Evolutionary conservation across 2,888 invertebrate species (phyloP), one percentile per base, ranked within the genome.

Genomic region (Diarsia rubi): DNA sequence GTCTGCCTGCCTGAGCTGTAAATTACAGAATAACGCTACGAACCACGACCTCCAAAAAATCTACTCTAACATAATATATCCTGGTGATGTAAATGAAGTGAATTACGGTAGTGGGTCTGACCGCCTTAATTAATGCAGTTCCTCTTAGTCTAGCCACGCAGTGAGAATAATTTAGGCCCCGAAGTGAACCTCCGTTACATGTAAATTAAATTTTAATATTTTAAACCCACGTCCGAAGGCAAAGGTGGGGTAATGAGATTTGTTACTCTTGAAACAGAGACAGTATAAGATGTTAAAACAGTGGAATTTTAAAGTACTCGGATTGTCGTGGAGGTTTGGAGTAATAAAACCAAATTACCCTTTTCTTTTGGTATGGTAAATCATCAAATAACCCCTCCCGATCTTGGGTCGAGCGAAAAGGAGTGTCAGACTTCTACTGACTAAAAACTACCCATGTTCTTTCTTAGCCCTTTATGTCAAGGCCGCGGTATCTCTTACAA

Each of bases 151-250:
- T 87, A 88, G 86, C 87, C 89, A 89, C 85, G 87, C 87, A 85
- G 79, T 79, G 72, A 74, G 88, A 89, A 88, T 89, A 87, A 89
- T 88, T 88, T 85, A 87, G 81, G 75, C 64, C 24, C 75, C 57
- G 72, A 87, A 87, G 78, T 69, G 67, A 78, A 71, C 84, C 80
- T 31, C 78, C 81, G 86, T 81, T 80, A 84, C 81, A 82, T 83
- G 84, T 67, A 89, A 91, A 91, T 91, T 89, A 91, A 90, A 91
- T 87, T 90, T 91, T 90, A 91, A 91, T 90, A 90, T 90, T 90
- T 89, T 82, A 89, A 77, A 78, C 72, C 63, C 44, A 47, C n/a
- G 62, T 75, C 69, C 65, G 80, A 80, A 78, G 84, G 78, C 62
- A 44, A 81, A 77, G 73, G 86, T 79, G 47, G 65, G 42, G 63